Conservation (phyloP, 2,113 vertebrate genomes). For the Collichthys lucidus region DNA sequence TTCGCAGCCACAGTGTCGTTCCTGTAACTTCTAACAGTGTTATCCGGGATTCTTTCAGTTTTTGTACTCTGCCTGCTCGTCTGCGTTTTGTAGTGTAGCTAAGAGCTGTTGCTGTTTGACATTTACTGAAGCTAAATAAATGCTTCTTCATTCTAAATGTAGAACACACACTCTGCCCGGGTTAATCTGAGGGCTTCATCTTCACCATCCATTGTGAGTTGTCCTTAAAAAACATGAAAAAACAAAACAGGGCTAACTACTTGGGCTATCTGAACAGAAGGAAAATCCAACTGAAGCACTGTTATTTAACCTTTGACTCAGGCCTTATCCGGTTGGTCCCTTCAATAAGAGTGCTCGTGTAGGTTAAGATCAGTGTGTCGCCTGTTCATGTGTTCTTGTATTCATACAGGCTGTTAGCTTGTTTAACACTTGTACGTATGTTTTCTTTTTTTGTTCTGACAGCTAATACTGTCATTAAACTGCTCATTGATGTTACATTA, state of each 20-base stretch:
- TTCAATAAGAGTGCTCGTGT: background rate
- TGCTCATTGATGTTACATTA: background rate
- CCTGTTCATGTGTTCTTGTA: conserved; percentile 2
- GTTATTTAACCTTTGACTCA: background rate
- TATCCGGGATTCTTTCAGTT: background rate
- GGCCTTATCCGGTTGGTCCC: background rate
- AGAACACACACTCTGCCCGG: background rate
- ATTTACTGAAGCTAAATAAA: background rate
- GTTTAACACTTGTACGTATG: background rate
- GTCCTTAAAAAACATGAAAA: background rate
- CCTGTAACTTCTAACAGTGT: conserved; percentile 26
- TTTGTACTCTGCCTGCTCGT: background rate
- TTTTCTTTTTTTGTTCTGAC: too few relatives aligned
- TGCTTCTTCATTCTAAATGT: conserved; percentile 8
- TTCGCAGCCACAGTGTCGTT: background rate
- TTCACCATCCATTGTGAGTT: background rate
- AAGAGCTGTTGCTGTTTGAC: conserved; percentile 5
- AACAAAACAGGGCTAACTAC: background rate
- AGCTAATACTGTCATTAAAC: too few relatives aligned
- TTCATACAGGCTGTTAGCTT: background rate
- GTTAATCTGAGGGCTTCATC: background rate
- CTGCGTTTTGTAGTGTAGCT: conserved; percentile 14
- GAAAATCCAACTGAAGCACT: background rate
- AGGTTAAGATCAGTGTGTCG: conserved; percentile 6
- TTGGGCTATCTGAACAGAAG: background rate